A percentile compares a stretch with the other conserved stretches of the same genome.
Conservation (phyloP, 2,797 vertebrate species). For the Macrochelys suwanniensis region DNA sequence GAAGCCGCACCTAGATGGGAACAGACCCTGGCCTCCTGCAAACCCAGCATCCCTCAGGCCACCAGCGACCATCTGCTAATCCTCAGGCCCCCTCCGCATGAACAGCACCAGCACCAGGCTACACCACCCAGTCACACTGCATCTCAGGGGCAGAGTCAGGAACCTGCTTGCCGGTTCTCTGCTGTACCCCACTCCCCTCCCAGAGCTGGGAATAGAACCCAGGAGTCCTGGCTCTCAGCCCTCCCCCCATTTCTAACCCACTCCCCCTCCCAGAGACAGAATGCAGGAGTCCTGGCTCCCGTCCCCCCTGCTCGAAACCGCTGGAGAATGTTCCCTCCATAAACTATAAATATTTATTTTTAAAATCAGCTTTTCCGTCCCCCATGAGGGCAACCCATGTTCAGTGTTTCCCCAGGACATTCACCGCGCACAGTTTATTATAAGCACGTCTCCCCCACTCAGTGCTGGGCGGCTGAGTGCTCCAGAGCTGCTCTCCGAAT, state of each 20-base stretch:
- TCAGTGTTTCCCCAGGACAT: background rate
- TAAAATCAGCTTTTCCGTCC: background rate
- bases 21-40: accelerated
- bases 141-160: background rate
- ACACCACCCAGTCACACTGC: background rate
- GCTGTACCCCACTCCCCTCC: background rate
- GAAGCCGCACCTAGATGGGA: background rate
- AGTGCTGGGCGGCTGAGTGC: accelerated
- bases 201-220: background rate
- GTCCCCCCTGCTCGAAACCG: background rate
- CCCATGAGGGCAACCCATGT: background rate
- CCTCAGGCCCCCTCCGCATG: background rate
- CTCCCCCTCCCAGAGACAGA: background rate
- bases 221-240: accelerated
- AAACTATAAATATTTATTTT: too few relatives aligned
- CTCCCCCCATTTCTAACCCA: accelerated
- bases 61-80: background rate
- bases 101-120: conserved; percentile 31
- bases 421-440: accelerated
- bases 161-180: background rate
- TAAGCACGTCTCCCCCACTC: background rate
- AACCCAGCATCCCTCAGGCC: background rate
- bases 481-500: conserved; percentile 44
- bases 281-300: background rate
- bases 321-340: background rate